Base-by-base conservation (phyloP, 2,888 invertebrate genomes). In the Troides helena region DNA sequence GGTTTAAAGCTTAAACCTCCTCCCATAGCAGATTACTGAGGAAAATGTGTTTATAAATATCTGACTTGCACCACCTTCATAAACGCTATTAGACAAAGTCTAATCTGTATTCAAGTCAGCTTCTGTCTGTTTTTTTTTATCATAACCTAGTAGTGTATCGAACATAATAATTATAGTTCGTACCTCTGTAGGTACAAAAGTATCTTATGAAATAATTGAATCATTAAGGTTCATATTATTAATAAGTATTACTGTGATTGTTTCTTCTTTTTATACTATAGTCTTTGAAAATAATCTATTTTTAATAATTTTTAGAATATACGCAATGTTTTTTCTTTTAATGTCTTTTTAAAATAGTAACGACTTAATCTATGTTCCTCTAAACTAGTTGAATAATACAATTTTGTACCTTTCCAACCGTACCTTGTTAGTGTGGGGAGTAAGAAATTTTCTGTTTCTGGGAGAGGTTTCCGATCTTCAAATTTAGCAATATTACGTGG, bases 51-150 rank as follows among this genome's bases (percentile, higher is more conserved):
- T 23, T 30, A n/a, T 64, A 64, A 68, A 59, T 61, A 43, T 67
- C 64, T 60, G 63, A 46, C 61, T 65, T 65, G 65, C 65, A 62
- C 25, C 57, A 12, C 21, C 61, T 69, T 4, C 43, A 69, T 69
- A 69, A 61, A 60, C 36, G n/a, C 36, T 43, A 23, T 23, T 56
- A 67, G 67, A 62, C 25, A 39, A 39, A 21, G 43, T 25, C 68
- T 66, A 43, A 73, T 75, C 65, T 70, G 71, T 74, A 53, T 18
- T 53, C n/a, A 53, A 53, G 53, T 53, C 53, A n/a, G n/a, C n/a
- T 53, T 6, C 14, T 18, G n/a, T 7, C 4, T 30, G 14, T 2
- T 7, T 4, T 53, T 53, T n/a, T 53, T 53, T n/a, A 53, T 53
- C 53, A 53, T 53, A 53, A 53, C 5, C 18, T n/a, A n/a, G 21